Evolutionary conservation across 64 coral and sea anemone species (phyloP), one percentile per base, ranked within the genome.

Genomic region (Porites lutea): DNA sequence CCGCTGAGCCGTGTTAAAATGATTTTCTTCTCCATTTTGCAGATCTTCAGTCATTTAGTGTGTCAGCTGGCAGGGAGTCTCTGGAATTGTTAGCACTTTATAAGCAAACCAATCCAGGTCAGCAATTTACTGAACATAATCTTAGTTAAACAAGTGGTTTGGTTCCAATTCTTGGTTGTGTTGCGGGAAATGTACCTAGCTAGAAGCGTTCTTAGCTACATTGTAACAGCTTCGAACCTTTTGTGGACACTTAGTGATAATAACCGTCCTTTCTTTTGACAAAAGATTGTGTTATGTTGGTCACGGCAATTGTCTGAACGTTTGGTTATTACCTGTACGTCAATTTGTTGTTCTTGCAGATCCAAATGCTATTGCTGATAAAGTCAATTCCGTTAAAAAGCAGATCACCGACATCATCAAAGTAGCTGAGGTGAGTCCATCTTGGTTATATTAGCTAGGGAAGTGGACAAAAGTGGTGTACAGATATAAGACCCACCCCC

Each of bases 371-470:
- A 47, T 93, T 51, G 91, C 82, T 55, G 83, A 86, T 16, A 91
- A 91, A 83, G 55, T 91, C 10, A 91, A 91, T 66, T 65, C 79
- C 18, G 81, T 91, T 16, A 91, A 91, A 47, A 91, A 82, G 59
- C 20, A 71, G 20, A 80, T 91, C 13, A 13, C 3, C 19, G 70
- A 63, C 60, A 70, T 91, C 3, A 91, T 68, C 18, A 83, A 82
- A 16, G 89, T 91, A 0, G 89, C 89, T 27, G 6, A 66, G 89
- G 89, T 91, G 23, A 71, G 52, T 73, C 7, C 45, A 75, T 21
- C 12, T 3, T 22, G 14, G 9, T 15, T 5, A 16, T 18, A 16
- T 76, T 8, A 48, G 4, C 54, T 57, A 50, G 27, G 27, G 27
- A 37, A 37, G 27, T 37, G 27, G 27, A 37, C 1, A 37, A 37